Evolutionary conservation across 2,797 vertebrate genomes (phyloP).

Genomic region (Denticeps clupeoides): DNA sequence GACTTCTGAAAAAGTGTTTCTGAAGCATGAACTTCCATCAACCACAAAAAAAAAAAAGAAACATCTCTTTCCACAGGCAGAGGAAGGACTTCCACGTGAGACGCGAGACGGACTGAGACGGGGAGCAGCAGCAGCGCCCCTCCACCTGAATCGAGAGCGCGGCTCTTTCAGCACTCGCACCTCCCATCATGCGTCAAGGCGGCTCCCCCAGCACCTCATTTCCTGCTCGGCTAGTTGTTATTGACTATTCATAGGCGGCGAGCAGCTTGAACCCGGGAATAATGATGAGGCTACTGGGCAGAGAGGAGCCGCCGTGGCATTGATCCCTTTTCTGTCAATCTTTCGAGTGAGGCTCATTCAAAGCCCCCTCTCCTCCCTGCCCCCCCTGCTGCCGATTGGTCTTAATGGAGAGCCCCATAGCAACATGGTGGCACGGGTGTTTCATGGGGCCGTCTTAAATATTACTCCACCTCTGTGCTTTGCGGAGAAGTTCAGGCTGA

Average conservation of each 20-base stretch:
- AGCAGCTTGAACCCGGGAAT: slow-evolving; percentile 30
- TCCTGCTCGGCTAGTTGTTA: slow-evolving; percentile 34
- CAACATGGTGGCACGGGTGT: slow-evolving; percentile 30
- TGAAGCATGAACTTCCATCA: slow-evolving; percentile 12
- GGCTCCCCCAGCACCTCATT: slow-evolving; percentile 27
- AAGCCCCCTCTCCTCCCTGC: slow-evolving; percentile 14
- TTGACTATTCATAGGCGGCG: slow-evolving; percentile 34
- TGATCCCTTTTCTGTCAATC: slow-evolving; percentile 24
- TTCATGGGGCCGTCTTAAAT: not conserved
- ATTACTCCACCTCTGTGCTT: not conserved
- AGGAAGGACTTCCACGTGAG: not conserved
- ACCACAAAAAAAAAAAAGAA: not conserved
- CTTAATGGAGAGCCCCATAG: slow-evolving; percentile 25
- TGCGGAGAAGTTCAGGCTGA: too few relatives aligned
- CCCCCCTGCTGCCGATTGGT: slow-evolving; percentile 26
- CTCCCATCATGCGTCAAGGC: slow-evolving; percentile 13
- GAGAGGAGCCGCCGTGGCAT: slow-evolving; percentile 23
- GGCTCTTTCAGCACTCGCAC: slow-evolving; percentile 13
- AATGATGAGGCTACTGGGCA: slow-evolving; percentile 24
- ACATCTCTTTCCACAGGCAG: not conserved
- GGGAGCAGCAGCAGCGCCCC: not conserved
- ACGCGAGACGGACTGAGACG: not conserved
- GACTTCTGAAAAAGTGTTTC: too few relatives aligned
- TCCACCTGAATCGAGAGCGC: slow-evolving; percentile 13
- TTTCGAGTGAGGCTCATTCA: slow-evolving; percentile 6